Conservation (phyloP, 2,113 vertebrate genomes). For the Thryonomys swinderianus region DNA sequence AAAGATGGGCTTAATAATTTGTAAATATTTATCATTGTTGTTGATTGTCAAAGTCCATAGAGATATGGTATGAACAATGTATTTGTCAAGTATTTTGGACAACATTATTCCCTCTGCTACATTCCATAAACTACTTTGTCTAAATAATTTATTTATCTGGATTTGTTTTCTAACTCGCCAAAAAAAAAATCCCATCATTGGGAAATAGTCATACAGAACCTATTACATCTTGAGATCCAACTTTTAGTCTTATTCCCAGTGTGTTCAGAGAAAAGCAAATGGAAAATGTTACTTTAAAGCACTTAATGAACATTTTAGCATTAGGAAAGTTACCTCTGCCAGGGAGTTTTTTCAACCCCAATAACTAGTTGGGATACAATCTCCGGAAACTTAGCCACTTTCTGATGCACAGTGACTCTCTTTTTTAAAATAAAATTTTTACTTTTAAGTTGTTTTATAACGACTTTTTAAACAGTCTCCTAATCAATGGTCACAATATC, state of each 20-base stretch:
- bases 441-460: neutral
- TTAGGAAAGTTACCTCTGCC: neutral
- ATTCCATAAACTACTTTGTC: neutral
- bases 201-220: neutral
- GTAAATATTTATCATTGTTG: neutral
- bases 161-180: neutral
- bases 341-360: neutral
- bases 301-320: neutral
- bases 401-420: neutral
- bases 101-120: neutral
- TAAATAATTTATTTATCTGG: conserved; percentile 4
- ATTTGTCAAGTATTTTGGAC: neutral
- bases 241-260: neutral
- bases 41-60: neutral
- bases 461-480: neutral
- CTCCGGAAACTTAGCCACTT: neutral
- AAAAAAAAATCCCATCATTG: neutral
- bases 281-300: neutral
- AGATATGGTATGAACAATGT: neutral
- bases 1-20: neutral
- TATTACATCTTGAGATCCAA: neutral
- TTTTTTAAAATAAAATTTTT: neutral
- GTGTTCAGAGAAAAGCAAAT: neutral
- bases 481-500: neutral
- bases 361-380: neutral